Evolutionary conservation across 2,888 invertebrate species (phyloP).

Genomic region (Pseudoips prasinana): DNA sequence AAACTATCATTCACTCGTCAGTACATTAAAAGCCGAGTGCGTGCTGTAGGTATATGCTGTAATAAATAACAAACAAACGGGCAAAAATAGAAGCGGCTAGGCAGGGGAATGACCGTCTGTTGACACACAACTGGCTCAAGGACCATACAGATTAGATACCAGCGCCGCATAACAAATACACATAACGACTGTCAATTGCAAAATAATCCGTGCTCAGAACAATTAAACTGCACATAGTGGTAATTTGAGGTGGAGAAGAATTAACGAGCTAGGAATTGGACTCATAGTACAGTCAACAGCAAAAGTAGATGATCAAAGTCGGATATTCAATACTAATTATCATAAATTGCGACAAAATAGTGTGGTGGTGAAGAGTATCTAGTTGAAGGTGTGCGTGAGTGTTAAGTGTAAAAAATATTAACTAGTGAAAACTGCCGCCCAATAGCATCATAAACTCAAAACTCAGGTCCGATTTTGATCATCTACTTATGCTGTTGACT

Average conservation of each 20-base stretch:
- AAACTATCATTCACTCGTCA: slow-evolving; percentile 2
- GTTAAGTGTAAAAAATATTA: too few relatives aligned
- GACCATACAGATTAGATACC: slow-evolving; percentile 77
- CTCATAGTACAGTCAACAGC: too few relatives aligned
- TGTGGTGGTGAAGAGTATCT: too few relatives aligned
- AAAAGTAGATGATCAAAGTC: too few relatives aligned
- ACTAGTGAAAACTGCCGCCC: too few relatives aligned
- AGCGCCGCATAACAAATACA: slow-evolving; percentile 63
- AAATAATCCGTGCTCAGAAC: slow-evolving; percentile 49
- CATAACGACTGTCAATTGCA: slow-evolving; percentile 59
- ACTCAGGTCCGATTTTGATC: too few relatives aligned
- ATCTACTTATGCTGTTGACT: too few relatives aligned
- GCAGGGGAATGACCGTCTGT: slow-evolving; percentile 75
- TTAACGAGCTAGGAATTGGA: slow-evolving; percentile 10
- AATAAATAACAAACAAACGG: slow-evolving; percentile 73
- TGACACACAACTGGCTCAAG: slow-evolving; percentile 80
- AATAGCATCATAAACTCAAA: too few relatives aligned
- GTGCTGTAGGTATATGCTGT: slow-evolving; percentile 36
- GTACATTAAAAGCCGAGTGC: slow-evolving; percentile 34
- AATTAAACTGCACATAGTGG: slow-evolving; percentile 6
- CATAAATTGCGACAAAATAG: too few relatives aligned
- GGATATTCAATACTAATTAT: too few relatives aligned
- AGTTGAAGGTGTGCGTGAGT: too few relatives aligned
- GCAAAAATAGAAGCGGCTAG: slow-evolving; percentile 70
- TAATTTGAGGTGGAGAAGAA: too few relatives aligned